Evolutionary conservation across 2,888 invertebrate species (phyloP), one percentile per base, ranked within the genome.

Genomic region (Drosophila kokeensis): DNA sequence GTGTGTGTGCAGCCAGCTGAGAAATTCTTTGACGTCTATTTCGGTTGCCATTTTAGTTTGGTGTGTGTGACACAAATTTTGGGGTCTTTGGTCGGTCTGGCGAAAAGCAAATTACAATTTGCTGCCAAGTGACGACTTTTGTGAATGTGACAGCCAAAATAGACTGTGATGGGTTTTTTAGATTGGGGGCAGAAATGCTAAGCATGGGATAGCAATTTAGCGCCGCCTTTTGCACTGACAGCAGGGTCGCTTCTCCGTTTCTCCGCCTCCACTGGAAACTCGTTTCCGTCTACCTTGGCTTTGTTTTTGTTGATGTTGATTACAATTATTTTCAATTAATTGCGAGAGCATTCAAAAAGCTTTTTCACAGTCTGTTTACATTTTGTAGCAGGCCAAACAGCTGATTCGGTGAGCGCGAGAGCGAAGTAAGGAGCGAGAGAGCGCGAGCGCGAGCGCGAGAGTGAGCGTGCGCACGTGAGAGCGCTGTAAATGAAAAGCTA

Each of bases 221-320:
- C 21, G 64, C 49, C 64, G 54, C 52, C 49, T 52, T 60, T 65
- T 50, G 48, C 45, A 58, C 49, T 49, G 30, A 54, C 64, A 49
- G 61, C 64, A 49, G 78, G 60, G 64, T 65, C 61, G 64, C 52
- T 24, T 29, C 36, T 18, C 29, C 42, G 38, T 30, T 50, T n/a
- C 27, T 27, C 57, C 50, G 57, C 73, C 61, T 40, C 62, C n/a
- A 55, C 36, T 74, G 49, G 54, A 76, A 89, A 87, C 89, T 76
- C 60, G 89, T 89, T 89, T 87, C 84, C 82, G 87, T 76, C 76
- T 73, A 86, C 85, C 85, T 86, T 86, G 85, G 85, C 82, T 86
- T 86, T 89, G 77, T 84, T 89, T 78, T 66, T 71, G 79, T 79
- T 71, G 58, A 58, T 71, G 88, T 78, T 78, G 83, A 83, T 88